Evolutionary conservation across 2,113 vertebrate genomes (phyloP).

Genomic region (Melospiza georgiana): DNA sequence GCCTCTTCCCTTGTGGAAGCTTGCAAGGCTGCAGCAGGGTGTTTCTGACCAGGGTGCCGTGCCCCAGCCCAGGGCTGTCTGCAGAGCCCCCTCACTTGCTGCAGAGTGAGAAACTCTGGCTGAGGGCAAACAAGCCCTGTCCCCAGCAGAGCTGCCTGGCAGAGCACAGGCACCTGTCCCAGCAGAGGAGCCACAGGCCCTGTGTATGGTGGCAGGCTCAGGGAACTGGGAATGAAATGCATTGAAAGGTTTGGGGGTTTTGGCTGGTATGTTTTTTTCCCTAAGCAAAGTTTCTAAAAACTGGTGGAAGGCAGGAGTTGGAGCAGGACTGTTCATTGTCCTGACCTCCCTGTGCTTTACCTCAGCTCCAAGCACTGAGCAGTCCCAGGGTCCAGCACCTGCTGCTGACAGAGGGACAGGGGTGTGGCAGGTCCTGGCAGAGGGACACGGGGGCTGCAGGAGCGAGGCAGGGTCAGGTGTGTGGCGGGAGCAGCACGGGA

Average conservation of each 20-base stretch:
- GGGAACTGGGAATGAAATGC: background rate
- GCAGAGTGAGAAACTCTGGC: background rate
- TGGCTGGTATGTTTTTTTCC: background rate
- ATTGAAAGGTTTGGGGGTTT: background rate
- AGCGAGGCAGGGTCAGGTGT: rapidly evolving
- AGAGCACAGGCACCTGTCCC: background rate
- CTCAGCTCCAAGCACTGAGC: background rate
- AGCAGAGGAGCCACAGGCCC: background rate
- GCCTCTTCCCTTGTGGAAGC: background rate
- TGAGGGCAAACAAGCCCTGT: rapidly evolving
- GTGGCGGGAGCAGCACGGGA: rapidly evolving
- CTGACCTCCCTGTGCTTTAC: background rate
- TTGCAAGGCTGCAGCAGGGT: rapidly evolving
- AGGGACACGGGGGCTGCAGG: background rate
- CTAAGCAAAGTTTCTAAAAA: background rate
- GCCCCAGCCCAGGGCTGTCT: background rate
- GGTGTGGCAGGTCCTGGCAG: rapidly evolving
- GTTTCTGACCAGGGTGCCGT: rapidly evolving
- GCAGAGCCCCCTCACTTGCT: background rate
- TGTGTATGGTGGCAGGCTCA: rapidly evolving
- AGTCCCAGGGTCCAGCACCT: rapidly evolving
- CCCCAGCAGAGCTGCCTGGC: background rate
- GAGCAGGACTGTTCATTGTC: background rate
- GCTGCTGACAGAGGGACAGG: background rate
- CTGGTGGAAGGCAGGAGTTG: background rate